Conservation (phyloP, 2,113 vertebrate genomes). For the Brienomyrus brachyistius region DNA sequence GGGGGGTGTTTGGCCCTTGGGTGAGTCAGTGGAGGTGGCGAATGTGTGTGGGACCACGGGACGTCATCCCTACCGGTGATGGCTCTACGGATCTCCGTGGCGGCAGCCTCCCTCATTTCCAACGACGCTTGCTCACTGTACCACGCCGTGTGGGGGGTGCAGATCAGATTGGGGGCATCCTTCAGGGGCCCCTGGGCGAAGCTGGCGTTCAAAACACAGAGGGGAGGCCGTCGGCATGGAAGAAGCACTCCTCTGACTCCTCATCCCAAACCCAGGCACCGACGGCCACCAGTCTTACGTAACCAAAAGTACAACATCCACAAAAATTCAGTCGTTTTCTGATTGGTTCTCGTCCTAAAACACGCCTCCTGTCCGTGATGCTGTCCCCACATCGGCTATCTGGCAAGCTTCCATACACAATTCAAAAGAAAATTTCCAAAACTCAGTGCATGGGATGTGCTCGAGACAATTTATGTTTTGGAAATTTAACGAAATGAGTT, state of each 20-base stretch:
- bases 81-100: conserved; percentile 89
- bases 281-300: neutral
- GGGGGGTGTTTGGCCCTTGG: neutral
- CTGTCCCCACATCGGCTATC: neutral
- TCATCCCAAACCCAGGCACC: neutral
- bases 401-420: neutral
- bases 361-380: neutral
- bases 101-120: conserved; percentile 95
- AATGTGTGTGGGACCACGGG: neutral
- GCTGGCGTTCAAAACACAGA: conserved; percentile 46
- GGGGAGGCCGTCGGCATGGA: neutral
- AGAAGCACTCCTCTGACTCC: neutral
- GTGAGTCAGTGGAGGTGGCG: neutral
- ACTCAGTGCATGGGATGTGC: neutral
- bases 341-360: neutral
- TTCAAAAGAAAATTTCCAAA: neutral
- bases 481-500: neutral
- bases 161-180: conserved; percentile 93
- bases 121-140: conserved; percentile 95
- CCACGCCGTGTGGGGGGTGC: conserved; percentile 95
- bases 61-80: conserved; percentile 74
- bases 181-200: conserved; percentile 90
- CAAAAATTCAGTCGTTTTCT: neutral
- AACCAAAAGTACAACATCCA: neutral
- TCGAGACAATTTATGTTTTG: neutral